Evolutionary conservation across 2,888 invertebrate species (phyloP).

Genomic region (Portevinia maculata): DNA sequence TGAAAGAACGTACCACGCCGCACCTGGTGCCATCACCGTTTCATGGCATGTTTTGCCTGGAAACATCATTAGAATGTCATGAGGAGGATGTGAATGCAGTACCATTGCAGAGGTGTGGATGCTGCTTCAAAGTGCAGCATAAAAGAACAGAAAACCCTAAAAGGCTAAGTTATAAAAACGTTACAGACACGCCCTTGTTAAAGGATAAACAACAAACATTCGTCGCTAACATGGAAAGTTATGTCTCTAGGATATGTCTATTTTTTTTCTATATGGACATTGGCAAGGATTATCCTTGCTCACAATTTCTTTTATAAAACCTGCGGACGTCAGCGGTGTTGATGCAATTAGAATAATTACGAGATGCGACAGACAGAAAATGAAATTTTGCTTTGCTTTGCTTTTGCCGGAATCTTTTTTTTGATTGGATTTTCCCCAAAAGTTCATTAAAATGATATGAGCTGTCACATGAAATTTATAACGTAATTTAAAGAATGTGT

Average conservation of each 20-base stretch:
- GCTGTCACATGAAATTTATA: too few species aligned
- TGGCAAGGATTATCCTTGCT: constrained; percentile 60
- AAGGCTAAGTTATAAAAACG: constrained; percentile 60
- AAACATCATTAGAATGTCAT: constrained; percentile 71
- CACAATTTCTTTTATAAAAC: constrained; percentile 53
- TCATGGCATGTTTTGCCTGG: constrained; percentile 62
- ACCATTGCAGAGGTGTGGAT: constrained; percentile 60
- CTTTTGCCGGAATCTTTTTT: too few species aligned
- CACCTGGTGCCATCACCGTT: constrained; percentile 53
- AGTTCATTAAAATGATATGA: too few species aligned
- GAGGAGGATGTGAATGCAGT: constrained; percentile 57
- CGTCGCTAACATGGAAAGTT: constrained; percentile 46
- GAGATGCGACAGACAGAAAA: constrained; percentile 20
- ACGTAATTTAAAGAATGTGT: too few species aligned
- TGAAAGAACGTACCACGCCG: constrained; percentile 8
- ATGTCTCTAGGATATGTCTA: constrained; percentile 26
- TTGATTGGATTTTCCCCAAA: too few species aligned
- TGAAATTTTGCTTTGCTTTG: background rate
- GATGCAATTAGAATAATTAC: constrained; percentile 66
- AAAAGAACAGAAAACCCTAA: constrained; percentile 31
- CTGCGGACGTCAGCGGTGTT: constrained; percentile 38
- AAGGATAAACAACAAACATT: constrained; percentile 57
- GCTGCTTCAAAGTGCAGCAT: background rate
- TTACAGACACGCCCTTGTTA: constrained; percentile 63
- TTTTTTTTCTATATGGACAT: constrained; percentile 18